phyloP scores from a whole-genome alignment of 2,797 vertebrate species.

The Clangula hyemalis region DNA sequence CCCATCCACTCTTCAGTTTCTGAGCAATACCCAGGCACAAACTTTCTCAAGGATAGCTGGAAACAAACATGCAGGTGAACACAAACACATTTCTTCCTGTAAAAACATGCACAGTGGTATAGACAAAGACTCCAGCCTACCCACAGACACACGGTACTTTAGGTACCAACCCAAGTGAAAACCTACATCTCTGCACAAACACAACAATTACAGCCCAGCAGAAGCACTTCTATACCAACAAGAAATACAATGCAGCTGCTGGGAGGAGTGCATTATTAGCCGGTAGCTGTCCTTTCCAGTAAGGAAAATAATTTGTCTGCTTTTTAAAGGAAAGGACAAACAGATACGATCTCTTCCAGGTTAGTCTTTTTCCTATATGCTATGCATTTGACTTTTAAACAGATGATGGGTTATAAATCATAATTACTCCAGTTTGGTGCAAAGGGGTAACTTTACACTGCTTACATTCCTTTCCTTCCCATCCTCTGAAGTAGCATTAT shows the following conservation, averaged over 20 bases:
- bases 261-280: neutral
- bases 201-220: neutral
- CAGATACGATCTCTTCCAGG: neutral
- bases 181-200: neutral
- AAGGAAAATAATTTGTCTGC: constrained; percentile 12
- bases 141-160: neutral
- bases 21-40: neutral
- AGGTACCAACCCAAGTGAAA: neutral
- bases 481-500: constrained; percentile 35
- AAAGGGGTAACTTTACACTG: neutral
- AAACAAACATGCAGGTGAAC: neutral
- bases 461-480: constrained; percentile 43
- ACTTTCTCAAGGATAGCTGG: neutral
- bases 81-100: neutral
- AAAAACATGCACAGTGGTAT: neutral
- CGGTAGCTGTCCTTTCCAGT: neutral
- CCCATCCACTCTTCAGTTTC: neutral
- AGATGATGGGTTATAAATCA: constrained; percentile 1
- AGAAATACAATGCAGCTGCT: neutral
- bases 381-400: constrained; percentile 35
- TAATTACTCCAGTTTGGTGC: constrained; percentile 34
- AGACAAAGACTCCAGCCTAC: neutral
- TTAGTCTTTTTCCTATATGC: neutral
- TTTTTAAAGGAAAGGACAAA: neutral
- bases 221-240: neutral